Conservation (phyloP, 2,888 invertebrate species). For the Macaria liturata region DNA sequence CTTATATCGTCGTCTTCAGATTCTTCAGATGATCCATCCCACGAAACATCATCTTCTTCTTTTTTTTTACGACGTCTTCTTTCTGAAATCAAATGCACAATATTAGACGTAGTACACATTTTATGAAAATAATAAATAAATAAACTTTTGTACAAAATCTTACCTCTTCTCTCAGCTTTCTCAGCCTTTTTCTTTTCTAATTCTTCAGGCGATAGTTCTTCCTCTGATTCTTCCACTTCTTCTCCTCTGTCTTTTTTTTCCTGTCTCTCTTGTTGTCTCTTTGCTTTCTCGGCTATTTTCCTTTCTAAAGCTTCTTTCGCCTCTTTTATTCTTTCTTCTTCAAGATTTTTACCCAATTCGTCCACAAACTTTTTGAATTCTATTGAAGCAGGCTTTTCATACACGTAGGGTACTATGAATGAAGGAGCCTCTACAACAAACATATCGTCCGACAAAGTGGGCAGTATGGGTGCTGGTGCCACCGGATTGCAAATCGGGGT, state of each 20-base stretch:
- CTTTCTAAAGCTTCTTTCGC: conserved; percentile 63
- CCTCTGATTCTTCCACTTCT: conserved; percentile 37
- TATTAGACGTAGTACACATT: too few relatives aligned
- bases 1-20: conserved; percentile 70
- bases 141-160: too few relatives aligned
- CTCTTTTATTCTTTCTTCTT: conserved; percentile 70
- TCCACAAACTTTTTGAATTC: conserved; percentile 90
- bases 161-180: conserved; percentile 60
- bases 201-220: conserved; percentile 45
- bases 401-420: conserved; percentile 96
- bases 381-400: conserved; percentile 92
- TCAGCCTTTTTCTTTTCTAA: conserved; percentile 54
- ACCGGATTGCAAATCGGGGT: too few relatives aligned
- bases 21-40: conserved; percentile 83
- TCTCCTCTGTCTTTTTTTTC: conserved; percentile 61
- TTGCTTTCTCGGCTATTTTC: conserved; percentile 62
- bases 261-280: conserved; percentile 72
- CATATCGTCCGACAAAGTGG: conserved; percentile 95
- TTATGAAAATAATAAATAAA: too few relatives aligned
- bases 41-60: conserved; percentile 84
- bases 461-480: conserved; percentile 76
- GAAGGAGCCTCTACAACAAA: conserved; percentile 96
- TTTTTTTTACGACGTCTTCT: conserved; percentile 46
- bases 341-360: conserved; percentile 86
- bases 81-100: too few relatives aligned